phyloP scores from a whole-genome alignment of 2,797 vertebrate genomes.

The Sebastes hubbsi region DNA sequence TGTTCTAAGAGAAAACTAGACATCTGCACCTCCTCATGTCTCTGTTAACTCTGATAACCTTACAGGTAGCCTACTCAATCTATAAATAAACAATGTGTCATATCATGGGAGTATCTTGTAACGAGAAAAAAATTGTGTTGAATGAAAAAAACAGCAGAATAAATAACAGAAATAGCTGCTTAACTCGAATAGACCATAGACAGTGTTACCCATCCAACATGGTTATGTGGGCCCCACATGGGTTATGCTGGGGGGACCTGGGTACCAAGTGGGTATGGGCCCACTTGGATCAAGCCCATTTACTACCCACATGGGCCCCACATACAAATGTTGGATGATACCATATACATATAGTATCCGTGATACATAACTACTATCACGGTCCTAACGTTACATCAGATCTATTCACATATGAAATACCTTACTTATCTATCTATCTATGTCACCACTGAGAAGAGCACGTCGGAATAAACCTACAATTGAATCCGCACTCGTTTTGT shows the following conservation, averaged over 20 bases:
- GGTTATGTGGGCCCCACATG: no score
- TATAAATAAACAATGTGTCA: neutral
- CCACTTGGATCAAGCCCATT: no score
- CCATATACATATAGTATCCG: neutral
- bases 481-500: rapidly evolving
- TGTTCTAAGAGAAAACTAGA: neutral
- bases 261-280: no score
- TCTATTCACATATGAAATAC: neutral
- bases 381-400: neutral
- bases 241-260: no score
- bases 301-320: no score
- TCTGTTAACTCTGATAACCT: neutral
- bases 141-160: neutral
- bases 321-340: rapidly evolving
- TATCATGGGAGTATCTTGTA: neutral
- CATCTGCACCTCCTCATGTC: no score
- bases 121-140: neutral
- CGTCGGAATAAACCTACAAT: rapidly evolving
- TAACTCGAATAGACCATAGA: neutral
- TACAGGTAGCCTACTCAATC: neutral
- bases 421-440: neutral
- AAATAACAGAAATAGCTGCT: neutral
- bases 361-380: neutral
- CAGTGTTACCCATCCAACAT: no score
- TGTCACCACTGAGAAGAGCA: neutral